These are phyloP conservation scores for Acleris holmiana DNA, from an alignment of 2,888 invertebrate genomes.

Conservation along the genomic window DNA sequence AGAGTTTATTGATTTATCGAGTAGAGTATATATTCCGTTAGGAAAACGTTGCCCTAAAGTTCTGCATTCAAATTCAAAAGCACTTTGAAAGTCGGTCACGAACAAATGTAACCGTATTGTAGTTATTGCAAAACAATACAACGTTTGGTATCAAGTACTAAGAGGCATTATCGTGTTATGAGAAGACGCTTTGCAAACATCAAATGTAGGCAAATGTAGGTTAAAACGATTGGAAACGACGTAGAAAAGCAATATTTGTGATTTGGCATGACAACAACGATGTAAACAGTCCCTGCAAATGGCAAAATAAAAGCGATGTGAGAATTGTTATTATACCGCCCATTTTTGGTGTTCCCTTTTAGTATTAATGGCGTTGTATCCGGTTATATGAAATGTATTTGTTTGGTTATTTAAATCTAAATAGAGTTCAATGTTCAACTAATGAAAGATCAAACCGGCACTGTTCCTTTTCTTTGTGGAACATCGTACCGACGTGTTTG, in stretches of 20 bases:
- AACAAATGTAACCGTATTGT: constrained; percentile 5
- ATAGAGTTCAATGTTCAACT: too few relatives aligned
- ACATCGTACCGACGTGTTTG: constrained; percentile 8
- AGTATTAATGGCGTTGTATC: constrained; percentile 21
- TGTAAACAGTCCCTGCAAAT: constrained; percentile 27
- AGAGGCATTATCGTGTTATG: constrained; percentile 6
- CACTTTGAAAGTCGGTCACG: constrained; percentile 21
- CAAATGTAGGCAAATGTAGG: constrained; percentile 23
- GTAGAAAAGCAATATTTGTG: constrained; percentile 14
- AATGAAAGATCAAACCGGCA: not conserved
- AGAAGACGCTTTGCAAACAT: constrained; percentile 14
- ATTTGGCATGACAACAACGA: constrained; percentile 18
- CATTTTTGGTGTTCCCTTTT: constrained; percentile 27
- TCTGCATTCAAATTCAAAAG: constrained; percentile 4
- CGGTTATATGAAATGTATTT: constrained; percentile 9
- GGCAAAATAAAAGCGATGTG: constrained; percentile 16
- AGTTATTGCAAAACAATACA: constrained; percentile 15
- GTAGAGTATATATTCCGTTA: not conserved
- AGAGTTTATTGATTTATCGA: not conserved
- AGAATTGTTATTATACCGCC: constrained; percentile 15
- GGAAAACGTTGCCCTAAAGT: constrained; percentile 1
- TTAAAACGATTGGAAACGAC: constrained; percentile 22
- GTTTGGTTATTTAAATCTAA: not conserved
- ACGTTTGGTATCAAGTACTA: constrained; percentile 7
- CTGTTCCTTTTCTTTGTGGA: constrained; percentile 9